phyloP scores from a whole-genome alignment of 1,140 invertebrate species.

The Neodiprion fabricii region DNA sequence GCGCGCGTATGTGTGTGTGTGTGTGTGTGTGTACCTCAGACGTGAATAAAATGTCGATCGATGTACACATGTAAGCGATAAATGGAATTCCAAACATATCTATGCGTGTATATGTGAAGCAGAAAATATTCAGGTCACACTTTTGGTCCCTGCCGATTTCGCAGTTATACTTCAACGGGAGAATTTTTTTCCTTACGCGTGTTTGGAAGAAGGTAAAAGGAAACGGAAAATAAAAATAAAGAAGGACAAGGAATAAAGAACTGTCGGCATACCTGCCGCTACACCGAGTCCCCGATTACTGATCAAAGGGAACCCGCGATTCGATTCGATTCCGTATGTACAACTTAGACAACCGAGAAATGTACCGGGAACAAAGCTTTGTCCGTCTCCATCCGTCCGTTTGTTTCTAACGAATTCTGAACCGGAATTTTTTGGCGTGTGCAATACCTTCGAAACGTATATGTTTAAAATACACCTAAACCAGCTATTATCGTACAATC shows the following conservation, averaged over 20 bases:
- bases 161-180: not conserved
- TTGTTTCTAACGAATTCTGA: not conserved
- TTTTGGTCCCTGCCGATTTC: not conserved
- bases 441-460: too few relatives aligned
- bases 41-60: not conserved
- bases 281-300: not conserved
- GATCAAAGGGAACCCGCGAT: not conserved
- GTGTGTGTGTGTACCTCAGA: not conserved
- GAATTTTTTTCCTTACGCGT: conserved; percentile 12
- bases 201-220: conserved; percentile 15
- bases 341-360: not conserved
- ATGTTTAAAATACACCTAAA: too few relatives aligned
- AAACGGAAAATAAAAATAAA: conserved; percentile 4
- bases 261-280: too few relatives aligned
- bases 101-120: not conserved
- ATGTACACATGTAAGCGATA: not conserved
- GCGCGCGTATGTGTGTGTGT: not conserved
- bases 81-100: conserved; percentile 11
- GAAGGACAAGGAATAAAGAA: not conserved
- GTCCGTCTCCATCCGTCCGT: conserved; percentile 10
- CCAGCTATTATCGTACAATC: too few relatives aligned
- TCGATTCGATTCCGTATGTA: not conserved
- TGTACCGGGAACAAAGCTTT: conserved; percentile 10
- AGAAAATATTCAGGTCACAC: conserved; percentile 15
- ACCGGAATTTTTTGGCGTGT: too few relatives aligned